Evolutionary conservation across 2,888 invertebrate genomes (phyloP).

Genomic region (Parnassius glacialis): DNA sequence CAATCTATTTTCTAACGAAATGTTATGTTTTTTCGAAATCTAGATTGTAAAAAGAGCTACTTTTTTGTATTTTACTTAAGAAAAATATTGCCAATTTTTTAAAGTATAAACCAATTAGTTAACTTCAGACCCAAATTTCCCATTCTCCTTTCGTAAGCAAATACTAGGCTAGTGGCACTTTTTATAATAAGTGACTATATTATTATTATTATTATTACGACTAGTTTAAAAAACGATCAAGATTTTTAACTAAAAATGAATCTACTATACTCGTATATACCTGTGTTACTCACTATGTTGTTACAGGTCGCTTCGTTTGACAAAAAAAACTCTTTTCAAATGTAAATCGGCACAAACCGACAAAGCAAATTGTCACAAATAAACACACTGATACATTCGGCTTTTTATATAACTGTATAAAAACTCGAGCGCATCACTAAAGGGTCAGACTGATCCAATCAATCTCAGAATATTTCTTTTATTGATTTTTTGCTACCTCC

Average conservation of each 20-base stretch:
- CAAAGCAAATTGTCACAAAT: conserved; percentile 82
- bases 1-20: too few relatives aligned
- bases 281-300: conserved; percentile 76
- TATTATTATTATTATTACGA: not conserved
- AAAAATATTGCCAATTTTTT: too few relatives aligned
- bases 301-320: conserved; percentile 69
- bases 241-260: conserved; percentile 35
- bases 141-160: too few relatives aligned
- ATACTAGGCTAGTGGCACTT: too few relatives aligned
- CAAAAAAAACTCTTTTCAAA: conserved; percentile 72
- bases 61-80: too few relatives aligned
- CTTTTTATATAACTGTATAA: conserved; percentile 73
- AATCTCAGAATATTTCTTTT: conserved; percentile 75
- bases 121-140: too few relatives aligned
- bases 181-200: not conserved
- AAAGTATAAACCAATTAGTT: too few relatives aligned
- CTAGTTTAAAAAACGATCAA: conserved; percentile 48
- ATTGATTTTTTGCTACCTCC: conserved; percentile 61
- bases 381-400: conserved; percentile 77
- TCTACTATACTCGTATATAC: conserved; percentile 47
- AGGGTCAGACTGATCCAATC: conserved; percentile 77
- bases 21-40: too few relatives aligned
- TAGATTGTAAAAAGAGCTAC: too few relatives aligned
- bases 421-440: conserved; percentile 66
- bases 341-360: conserved; percentile 78